These are phyloP conservation scores for Epizoanthus rinbou DNA, from an alignment of 92 coral and sea anemone genomes.

Conservation along the genomic window DNA sequence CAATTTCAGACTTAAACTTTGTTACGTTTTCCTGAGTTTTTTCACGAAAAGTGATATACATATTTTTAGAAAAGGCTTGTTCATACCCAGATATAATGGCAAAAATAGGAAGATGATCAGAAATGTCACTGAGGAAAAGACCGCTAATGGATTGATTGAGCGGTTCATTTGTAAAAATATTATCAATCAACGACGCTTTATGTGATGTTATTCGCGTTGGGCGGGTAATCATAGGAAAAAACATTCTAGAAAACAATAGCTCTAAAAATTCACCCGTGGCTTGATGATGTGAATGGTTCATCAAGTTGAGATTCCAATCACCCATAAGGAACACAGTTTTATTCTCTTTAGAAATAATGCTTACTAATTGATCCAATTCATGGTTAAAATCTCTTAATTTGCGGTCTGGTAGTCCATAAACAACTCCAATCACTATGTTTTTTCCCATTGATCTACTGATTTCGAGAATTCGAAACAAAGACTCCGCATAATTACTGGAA, in stretches of 20 bases:
- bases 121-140: conserved; percentile 47
- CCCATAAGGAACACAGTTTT: too few species aligned
- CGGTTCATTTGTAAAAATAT: conserved; percentile 54
- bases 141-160: conserved; percentile 25
- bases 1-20: background rate
- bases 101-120: conserved; percentile 7
- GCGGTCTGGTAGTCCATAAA: conserved; percentile 26
- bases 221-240: conserved; percentile 49
- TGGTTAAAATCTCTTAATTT: too few species aligned
- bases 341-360: conserved; percentile 9
- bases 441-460: background rate
- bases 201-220: conserved; percentile 69
- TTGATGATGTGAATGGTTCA: background rate
- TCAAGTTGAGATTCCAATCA: too few species aligned
- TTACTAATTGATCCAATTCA: conserved; percentile 29
- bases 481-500: too few species aligned
- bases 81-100: background rate
- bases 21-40: background rate
- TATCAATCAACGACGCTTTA: conserved; percentile 58
- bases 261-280: conserved; percentile 36
- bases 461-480: too few species aligned
- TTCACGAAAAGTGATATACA: background rate
- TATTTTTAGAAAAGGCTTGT: background rate
- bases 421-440: conserved; percentile 47
- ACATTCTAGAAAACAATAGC: too few species aligned